Base-by-base conservation (phyloP, 2,113 vertebrate species). In the Dolichallabes microphthalmus region DNA sequence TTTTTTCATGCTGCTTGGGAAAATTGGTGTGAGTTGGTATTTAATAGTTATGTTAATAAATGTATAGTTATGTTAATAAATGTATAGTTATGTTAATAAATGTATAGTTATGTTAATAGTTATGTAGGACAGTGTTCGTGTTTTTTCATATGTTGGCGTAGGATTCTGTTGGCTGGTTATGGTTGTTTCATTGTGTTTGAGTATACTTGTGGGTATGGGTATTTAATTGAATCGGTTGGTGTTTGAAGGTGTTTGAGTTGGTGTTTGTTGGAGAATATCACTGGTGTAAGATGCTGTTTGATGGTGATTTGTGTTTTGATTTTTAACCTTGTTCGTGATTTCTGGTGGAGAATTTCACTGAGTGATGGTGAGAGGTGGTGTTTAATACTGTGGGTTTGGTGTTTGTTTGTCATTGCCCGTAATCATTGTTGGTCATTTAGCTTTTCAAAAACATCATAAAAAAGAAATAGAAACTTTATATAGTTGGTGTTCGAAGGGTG, bases 361-460 rank as follows among this genome's bases (percentile, higher is more conserved):
- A 4, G 32, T 82, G 79, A 68, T 63, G 4, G 25, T 80, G 83
- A 68, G 39, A 60, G 84, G 60, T 83, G 63, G 83, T 83, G 82
- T 78, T 60, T 83, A 82, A 20, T 20, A 19, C 2, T 22, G 30
- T 9, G 17, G 20, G 3, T 30, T 52, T 25, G 20, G 39, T 74
- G 45, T 52, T 12, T 74, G 22, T 52, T 73, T 73, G 10, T 52
- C 22, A 22, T 45, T 5, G 22, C n/a, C 20, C 27, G 45, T 75
- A 45, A 52, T 14, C 2, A 25, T 15, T 73, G 9, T 1, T 75
- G 22, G 52, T 73, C 35, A 73, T 50, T 50, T 73, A 39, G 35
- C 19, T 45, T 45, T 22, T 45, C 10, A 10, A 8, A 19, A 20
- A 12, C 19, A 45, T 39, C 35, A 71, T 71, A 10, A 71, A 35